Evolutionary conservation across 35 echinoderm and acorn worm species (phyloP), one percentile per base, ranked within the genome.

Genomic region (Heliocidaris erythrogramma): DNA sequence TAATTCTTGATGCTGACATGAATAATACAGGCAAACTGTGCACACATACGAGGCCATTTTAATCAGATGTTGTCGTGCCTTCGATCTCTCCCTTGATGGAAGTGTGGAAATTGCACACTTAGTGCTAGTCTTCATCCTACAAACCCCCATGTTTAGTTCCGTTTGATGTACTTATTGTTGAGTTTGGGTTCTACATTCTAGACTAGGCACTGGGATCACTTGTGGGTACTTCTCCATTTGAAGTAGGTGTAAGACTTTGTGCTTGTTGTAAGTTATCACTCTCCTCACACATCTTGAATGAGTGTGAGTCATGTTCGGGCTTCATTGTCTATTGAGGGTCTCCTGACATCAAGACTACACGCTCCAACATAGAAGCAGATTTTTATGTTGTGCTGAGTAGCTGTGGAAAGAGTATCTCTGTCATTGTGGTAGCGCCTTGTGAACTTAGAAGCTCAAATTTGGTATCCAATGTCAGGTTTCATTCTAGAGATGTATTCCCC

Each of bases 401-500:
- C 47, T n/a, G 87, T 89, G 31, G 32, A 89, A 89, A 89, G 87
- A 89, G 87, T 89, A 89, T 89, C 87, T 89, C 87, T 89, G 87
- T 89, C 87, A 48, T n/a, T 89, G 29, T 89, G 4, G 17, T 48
- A 89, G 87, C 87, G 87, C 87, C 87, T 89, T 48, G 87, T 89
- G 87, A 89, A 89, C 87, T 89, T 47, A 32, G 32, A 21, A 47
- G 87, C 87, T 89, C 87, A 48, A 32, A 16, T 48, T 89, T 48
- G 31, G 47, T 89, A 89, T 89, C 87, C 87, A 89, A 47, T 89
- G 87, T 89, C 87, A 48, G 47, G 65, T 24, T 78, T n/a, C 17
- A n/a, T 78, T 78, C 21, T 78, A n/a, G 21, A 56, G 52, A 56
- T 56, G 52, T 56, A 56, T 10, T 78, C 65, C 65, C 27, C 18